phyloP scores from a whole-genome alignment of 2,113 vertebrate species.

The Anser brachyrhynchus region DNA sequence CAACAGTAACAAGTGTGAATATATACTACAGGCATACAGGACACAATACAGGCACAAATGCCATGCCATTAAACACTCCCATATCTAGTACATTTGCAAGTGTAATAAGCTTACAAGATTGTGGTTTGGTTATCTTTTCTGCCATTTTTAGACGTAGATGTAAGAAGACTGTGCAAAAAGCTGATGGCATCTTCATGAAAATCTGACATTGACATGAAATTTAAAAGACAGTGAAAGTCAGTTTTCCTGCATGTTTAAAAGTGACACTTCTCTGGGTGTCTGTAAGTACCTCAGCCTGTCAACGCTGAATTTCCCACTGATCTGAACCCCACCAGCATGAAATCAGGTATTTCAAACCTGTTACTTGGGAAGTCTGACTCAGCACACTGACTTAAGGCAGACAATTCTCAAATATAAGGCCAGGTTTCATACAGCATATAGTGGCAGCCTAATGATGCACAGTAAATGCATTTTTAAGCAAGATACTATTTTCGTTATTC shows the following conservation, averaged over 20 bases:
- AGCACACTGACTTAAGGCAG: no score
- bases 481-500: not conserved
- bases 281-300: not conserved
- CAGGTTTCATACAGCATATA: not conserved
- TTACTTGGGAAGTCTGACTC: fast-evolving
- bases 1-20: not conserved
- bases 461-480: not conserved
- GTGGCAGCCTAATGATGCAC: fast-evolving
- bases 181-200: not conserved
- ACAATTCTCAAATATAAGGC: not conserved
- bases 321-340: fast-evolving
- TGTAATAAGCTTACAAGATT: not conserved
- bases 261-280: not conserved
- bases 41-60: not conserved
- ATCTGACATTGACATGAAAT: not conserved
- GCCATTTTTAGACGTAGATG: not conserved
- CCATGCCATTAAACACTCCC: not conserved
- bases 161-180: not conserved
- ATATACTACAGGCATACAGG: not conserved
- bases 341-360: not conserved
- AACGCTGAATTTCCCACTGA: not conserved
- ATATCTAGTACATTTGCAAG: not conserved
- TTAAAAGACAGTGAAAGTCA: not conserved
- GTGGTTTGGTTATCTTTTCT: not conserved
- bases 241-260: not conserved